Base-by-base conservation (phyloP, 2,888 invertebrate genomes). In the Selenia dentaria region DNA sequence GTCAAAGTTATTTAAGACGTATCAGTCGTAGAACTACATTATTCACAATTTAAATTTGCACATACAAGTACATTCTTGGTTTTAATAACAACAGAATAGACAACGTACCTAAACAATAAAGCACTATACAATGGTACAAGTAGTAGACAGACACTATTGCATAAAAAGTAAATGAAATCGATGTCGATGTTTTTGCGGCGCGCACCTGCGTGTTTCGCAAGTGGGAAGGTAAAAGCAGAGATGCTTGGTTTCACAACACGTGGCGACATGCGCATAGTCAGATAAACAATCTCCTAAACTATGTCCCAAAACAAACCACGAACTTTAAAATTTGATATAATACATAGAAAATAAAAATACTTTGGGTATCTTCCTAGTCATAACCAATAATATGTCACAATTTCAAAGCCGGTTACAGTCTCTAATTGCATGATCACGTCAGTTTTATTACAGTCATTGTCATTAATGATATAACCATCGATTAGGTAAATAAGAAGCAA, bases 131-230 rank as follows among this genome's bases (percentile, higher is more conserved):
- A 42, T n/a, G 41, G 41, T 52, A 56, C 41, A 66, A 67, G 66
- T 72, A 67, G 69, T 64, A 75, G 71, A 74, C 59, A 75, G 71
- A 74, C 59, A 68, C 68, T 69, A 73, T 85, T 83, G 84, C 86
- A 88, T 83, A 87, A 89, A 89, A 89, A 88, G 74, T 82, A 80
- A 83, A 86, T 81, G 82, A 84, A 87, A 85, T 85, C 83, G 70
- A 72, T 75, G 83, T 80, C 79, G 77, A 70, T 84, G 85, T 88
- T 87, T 88, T 86, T 86, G 85, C 84, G 75, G 77, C 79, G 88
- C 59, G 82, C 92, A 92, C 92, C 92, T 92, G 92, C 92, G 91
- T 79, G 89, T 90, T 89, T 89, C 88, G 89, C 89, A 90, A 90
- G 85, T 83, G 81, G 78, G 76, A 80, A 85, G 83, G 90, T 89